Conservation (phyloP, 2,113 vertebrate genomes). For the Hystrix brachyura region DNA sequence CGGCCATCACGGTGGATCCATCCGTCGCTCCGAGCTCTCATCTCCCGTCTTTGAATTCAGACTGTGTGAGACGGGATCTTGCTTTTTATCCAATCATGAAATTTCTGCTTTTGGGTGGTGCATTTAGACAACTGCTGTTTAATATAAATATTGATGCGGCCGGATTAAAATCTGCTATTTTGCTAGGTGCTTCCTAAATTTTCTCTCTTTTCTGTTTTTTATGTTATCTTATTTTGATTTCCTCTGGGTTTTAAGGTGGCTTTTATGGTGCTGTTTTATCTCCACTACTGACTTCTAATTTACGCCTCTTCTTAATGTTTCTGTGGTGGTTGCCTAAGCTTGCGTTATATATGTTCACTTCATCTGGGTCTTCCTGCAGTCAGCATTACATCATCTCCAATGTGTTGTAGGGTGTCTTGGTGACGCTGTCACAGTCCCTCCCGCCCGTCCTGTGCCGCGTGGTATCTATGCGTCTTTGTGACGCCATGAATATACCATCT, state of each 20-base stretch:
- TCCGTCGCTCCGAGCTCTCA: not conserved
- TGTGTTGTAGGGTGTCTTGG: not conserved
- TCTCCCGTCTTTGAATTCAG: not conserved
- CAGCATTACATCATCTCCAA: fast-evolving
- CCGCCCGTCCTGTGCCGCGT: fast-evolving
- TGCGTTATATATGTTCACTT: too few species aligned
- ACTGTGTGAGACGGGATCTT: not conserved
- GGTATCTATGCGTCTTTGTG: not conserved
- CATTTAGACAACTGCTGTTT: not conserved
- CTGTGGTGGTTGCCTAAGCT: not conserved
- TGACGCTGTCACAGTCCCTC: too few species aligned
- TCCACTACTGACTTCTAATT: not conserved
- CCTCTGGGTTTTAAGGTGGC: not conserved
- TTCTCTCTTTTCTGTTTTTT: not conserved
- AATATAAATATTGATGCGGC: too few species aligned
- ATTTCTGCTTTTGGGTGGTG: not conserved
- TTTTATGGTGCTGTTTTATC: not conserved
- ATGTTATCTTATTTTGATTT: not conserved
- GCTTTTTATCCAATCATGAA: not conserved
- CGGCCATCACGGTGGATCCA: not conserved
- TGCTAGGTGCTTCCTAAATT: too few species aligned
- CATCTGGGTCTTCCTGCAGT: not conserved
- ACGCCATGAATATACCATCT: fast-evolving
- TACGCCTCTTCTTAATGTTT: not conserved
- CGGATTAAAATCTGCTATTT: not conserved